These are phyloP conservation scores for Kryptopterus vitreolus DNA, from an alignment of 2,797 vertebrate genomes.

Conservation along the genomic window DNA sequence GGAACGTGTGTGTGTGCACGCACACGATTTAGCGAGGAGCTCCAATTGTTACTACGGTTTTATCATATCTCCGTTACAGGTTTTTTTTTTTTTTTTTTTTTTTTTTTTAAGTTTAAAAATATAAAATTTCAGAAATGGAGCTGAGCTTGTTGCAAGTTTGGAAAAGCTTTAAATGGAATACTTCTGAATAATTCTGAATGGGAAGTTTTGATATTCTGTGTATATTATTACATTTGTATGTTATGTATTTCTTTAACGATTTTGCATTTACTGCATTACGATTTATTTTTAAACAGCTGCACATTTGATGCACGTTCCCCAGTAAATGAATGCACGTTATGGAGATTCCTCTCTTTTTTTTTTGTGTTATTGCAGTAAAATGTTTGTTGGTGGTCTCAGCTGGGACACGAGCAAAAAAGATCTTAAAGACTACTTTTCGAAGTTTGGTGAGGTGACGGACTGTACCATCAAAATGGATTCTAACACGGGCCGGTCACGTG, in stretches of 20 bases:
- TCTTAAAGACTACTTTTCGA: constrained; percentile 97
- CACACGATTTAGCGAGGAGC: neutral
- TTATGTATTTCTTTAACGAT: no score
- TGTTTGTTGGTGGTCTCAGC: constrained; percentile 97
- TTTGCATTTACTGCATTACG: neutral
- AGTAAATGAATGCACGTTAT: neutral
- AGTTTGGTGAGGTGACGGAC: constrained; percentile 94
- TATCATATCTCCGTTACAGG: neutral
- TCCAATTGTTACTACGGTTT: neutral
- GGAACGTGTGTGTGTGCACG: neutral
- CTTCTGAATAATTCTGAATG: no score
- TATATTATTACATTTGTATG: neutral
- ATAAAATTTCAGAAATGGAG: no score
- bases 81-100: no score
- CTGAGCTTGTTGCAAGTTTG: no score
- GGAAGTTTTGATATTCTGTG: neutral
- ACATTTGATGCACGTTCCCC: neutral
- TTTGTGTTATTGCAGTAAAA: constrained; percentile 79
- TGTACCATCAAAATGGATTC: constrained; percentile 99
- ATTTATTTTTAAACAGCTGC: neutral
- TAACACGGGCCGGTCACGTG: constrained; percentile 91
- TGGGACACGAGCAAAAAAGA: constrained; percentile 99
- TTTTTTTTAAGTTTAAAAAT: no score
- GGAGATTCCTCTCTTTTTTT: neutral
- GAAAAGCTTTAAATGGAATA: neutral